Evolutionary conservation across 2,113 vertebrate genomes (phyloP), one percentile per base, ranked within the genome.

Genomic region (Holacanthus passer): DNA sequence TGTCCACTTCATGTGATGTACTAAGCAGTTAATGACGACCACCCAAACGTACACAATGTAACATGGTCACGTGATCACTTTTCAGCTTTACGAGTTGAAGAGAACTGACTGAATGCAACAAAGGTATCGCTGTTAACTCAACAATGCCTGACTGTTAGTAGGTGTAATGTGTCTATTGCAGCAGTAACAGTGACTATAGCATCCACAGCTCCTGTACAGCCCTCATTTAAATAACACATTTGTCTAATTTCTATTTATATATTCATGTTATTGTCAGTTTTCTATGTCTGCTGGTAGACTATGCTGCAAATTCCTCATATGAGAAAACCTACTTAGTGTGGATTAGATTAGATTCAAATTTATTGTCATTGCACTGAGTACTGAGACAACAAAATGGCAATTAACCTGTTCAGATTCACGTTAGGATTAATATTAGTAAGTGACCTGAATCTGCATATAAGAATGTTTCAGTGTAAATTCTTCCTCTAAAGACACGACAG

Each of bases 1-100:
- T 37, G 29, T 56, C 39, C 58, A 29, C 47, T 70, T 50, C 39
- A 39, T 24, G 59, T 58, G 58, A 76, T 77, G 35, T 64, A 71
- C 48, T 37, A n/a, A 56, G 48, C 58, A 31, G 56, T 70, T 69
- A 29, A 63, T 53, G 47, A 70, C 19, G 20, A 45, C 24, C 16
- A 20, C 48, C 56, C 58, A 79, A 45, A 64, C 48, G 35, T 12
- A n/a, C 66, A 32, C 32, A 66, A 8, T 29, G 3, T 1, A 47
- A 37, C 3, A 1, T 12, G 52, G 31, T 58, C 52, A 39, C 14
- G 6, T 9, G 7, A 17, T 47, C 20, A 6, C 67, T 31, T 60
- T 58, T 65, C 62, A 81, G 71, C 70, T 52, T 60, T 59, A 73
- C 9, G 19, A 27, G 41, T 52, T 10, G 53, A 43, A 62, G 7